Conservation (phyloP, 2,888 invertebrate genomes). For the Agonopterix arenella region DNA sequence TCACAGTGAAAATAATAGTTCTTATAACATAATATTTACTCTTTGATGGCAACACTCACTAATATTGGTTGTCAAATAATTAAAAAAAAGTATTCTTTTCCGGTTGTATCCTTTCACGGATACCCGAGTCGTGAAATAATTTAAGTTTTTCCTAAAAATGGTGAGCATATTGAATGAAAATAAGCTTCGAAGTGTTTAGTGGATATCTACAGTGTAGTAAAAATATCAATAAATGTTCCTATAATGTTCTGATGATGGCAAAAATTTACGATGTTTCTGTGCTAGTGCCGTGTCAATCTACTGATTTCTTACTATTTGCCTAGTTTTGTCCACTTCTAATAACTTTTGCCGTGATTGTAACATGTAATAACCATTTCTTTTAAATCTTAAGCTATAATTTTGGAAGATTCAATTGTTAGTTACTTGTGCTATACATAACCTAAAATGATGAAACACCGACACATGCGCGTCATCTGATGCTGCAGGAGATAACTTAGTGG, state of each 20-base stretch:
- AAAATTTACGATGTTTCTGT: constrained; percentile 19
- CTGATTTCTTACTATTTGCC: background rate
- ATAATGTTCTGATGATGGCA: constrained; percentile 23
- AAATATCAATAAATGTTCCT: background rate
- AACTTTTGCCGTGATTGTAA: too few relatives aligned
- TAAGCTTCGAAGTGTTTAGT: constrained; percentile 10
- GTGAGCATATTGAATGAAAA: constrained; percentile 32
- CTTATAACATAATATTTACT: too few relatives aligned
- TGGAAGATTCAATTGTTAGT: too few relatives aligned
- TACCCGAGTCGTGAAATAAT: constrained; percentile 18
- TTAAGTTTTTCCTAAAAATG: constrained; percentile 32
- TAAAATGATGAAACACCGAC: constrained; percentile 66
- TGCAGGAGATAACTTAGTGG: constrained; percentile 37
- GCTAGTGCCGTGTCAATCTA: constrained; percentile 1
- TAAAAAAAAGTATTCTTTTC: constrained; percentile 35
- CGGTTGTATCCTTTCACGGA: constrained; percentile 34
- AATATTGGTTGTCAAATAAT: background rate
- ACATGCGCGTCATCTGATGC: constrained; percentile 78
- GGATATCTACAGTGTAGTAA: background rate
- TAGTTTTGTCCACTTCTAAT: too few relatives aligned
- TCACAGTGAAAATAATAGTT: too few relatives aligned
- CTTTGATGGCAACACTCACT: background rate
- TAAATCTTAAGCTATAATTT: too few relatives aligned
- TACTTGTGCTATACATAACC: background rate
- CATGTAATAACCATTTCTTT: too few relatives aligned